These are phyloP conservation scores for Gnathonemus longibarbis DNA, from an alignment of 2,113 vertebrate species.

Conservation along the genomic window DNA sequence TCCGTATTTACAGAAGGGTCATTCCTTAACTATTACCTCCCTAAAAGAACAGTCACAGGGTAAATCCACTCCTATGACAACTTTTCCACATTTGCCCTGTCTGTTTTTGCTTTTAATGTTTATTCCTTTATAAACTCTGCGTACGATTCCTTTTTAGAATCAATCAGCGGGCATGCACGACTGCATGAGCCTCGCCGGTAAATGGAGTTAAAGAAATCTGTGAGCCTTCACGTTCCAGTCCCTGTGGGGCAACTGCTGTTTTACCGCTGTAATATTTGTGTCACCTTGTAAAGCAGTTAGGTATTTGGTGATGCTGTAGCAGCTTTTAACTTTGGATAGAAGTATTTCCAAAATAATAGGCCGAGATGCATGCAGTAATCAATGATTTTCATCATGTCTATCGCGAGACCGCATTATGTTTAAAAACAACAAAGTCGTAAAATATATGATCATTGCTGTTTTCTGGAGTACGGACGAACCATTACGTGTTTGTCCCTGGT, in stretches of 20 bases:
- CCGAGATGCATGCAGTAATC: not conserved
- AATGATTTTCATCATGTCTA: not conserved
- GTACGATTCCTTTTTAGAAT: not conserved
- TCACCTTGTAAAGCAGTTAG: not conserved
- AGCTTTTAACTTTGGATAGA: not conserved
- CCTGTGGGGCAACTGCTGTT: not conserved
- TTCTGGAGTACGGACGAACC: not conserved
- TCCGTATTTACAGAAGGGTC: slow-evolving; percentile 7
- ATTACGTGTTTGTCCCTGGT: not conserved
- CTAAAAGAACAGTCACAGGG: not conserved
- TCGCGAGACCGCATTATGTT: not conserved
- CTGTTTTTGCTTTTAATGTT: not conserved
- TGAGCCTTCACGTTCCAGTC: not conserved
- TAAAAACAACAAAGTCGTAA: not conserved
- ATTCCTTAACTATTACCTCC: slow-evolving; percentile 4
- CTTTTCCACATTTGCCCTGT: not conserved
- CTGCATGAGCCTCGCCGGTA: not conserved
- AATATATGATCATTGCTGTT: not conserved
- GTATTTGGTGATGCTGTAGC: not conserved
- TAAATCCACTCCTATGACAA: not conserved
- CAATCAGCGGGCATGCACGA: not conserved
- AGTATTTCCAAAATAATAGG: not conserved
- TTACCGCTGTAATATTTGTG: not conserved
- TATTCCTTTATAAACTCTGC: not conserved
- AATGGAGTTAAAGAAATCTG: not conserved